Evolutionary conservation across 2,888 invertebrate genomes (phyloP), one percentile per base, ranked within the genome.

Genomic region (Trilocha varians): DNA sequence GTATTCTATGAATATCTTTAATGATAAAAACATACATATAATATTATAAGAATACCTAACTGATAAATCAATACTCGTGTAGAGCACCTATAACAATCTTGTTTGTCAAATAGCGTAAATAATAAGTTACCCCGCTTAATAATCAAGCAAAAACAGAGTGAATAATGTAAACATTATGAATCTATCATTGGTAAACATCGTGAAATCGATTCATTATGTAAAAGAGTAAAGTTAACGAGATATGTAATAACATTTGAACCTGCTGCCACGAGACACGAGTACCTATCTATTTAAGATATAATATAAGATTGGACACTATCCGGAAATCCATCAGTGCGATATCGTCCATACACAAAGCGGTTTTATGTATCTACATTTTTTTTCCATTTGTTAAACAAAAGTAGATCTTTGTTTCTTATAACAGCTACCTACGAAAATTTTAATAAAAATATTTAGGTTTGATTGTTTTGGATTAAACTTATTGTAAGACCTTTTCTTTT

Each of bases 111-210:
- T 25, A 25, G 8, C 11, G 25, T 6, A 25, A 25, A 25, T 25
- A 25, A 25, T 25, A 25, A n/a, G n/a, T 25, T 9, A 25, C 11
- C 11, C 25, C 6, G 6, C 11, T 25, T 25, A 4, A 25, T 25
- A 4, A 25, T 25, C 3, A 25, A 25, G 25, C 25, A 25, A 25
- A 25, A 25, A 25, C 25, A 25, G 25, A 25, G 25, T 4, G 25
- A 11, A 25, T 25, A 25, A 25, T 35, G 35, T 32, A 14, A 60
- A 52, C 57, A 50, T 51, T 53, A 44, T 36, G 55, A 45, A 48
- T 52, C 43, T 46, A 61, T 53, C 71, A 71, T 57, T 53, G 56
- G 60, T 70, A 65, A 72, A 72, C 70, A 70, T 56, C 69, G 70
- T 71, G 70, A 56, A 59, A 52, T 47, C 41, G 60, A 56, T 59